Conservation (phyloP, 2,113 vertebrate genomes). For the Carlito syrichta region DNA sequence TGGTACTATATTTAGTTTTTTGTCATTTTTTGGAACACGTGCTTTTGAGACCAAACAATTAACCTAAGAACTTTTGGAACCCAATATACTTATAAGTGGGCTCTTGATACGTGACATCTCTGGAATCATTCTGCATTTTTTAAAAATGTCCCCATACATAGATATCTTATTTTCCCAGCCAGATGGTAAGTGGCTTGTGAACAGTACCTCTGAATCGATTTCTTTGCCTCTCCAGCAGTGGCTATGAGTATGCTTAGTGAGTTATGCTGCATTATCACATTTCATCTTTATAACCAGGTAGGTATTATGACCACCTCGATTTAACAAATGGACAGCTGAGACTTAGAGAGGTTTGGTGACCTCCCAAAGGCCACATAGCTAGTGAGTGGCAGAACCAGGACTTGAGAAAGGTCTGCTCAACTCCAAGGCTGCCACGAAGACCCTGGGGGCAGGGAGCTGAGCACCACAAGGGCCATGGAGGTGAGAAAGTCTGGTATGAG, state of each 20-base stretch:
- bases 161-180: background rate
- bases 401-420: background rate
- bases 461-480: background rate
- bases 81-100: slow-evolving; percentile 20
- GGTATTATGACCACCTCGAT: background rate
- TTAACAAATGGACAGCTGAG: background rate
- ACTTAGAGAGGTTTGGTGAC: background rate
- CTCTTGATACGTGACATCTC: background rate
- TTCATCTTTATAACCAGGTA: background rate
- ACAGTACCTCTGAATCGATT: background rate
- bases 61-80: slow-evolving; percentile 16
- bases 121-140: background rate
- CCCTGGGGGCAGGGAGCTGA: background rate
- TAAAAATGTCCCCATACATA: background rate
- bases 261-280: background rate
- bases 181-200: background rate
- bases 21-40: slow-evolving; percentile 13
- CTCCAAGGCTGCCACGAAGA: background rate
- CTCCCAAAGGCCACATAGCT: background rate
- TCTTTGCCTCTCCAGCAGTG: background rate
- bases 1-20: background rate
- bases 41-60: slow-evolving; percentile 40
- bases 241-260: background rate
- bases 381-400: background rate
- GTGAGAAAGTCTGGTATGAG: background rate